Evolutionary conservation across 2,113 vertebrate species (phyloP), one percentile per base, ranked within the genome.

Genomic region (Oncorhynchus nerka): DNA sequence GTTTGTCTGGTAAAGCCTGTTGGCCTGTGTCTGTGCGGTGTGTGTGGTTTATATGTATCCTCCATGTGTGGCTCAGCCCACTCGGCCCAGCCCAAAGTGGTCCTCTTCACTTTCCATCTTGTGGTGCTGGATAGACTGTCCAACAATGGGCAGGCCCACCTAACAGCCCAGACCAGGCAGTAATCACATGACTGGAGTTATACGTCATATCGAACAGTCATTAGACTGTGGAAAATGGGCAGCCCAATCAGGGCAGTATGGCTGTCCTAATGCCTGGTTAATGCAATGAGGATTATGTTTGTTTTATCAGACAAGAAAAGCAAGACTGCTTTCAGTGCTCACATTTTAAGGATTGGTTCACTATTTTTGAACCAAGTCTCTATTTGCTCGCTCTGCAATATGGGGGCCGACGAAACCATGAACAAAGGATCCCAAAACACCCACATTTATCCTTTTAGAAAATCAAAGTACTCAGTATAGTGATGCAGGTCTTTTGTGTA

Each of bases 101-200:
- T 73, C 62, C 45, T 67, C 75, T 85, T 79, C 74, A 39, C 71
- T 73, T 84, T 83, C 78, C 75, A 70, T 91, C 79, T 78, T 84
- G 85, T 84, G 81, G 80, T 75, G 61, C 79, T 84, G 84, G 80
- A 77, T 79, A 84, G 81, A 79, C 76, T 88, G 19, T n/a, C n/a
- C n/a, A 22, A 62, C 59, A 62, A 61, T 8, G 5, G 59, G 59
- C 20, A 83, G 81, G 84, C 84, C 88, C 88, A 89, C 90, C 90
- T 85, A 84, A 83, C 86, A 83, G 77, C 89, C 82, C 84, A 81
- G 81, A 85, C 83, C 12, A 83, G 89, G 86, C 89, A 87, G 81
- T 89, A 92, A 92, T 91, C 90, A 91, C 88, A 91, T 86, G 84
- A 79, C 88, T 87, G 75, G 84, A 90, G 89, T 91, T 91, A 87